These are phyloP conservation scores for Cheilosia vernalis DNA, from an alignment of 2,888 invertebrate species.

Conservation along the genomic window DNA sequence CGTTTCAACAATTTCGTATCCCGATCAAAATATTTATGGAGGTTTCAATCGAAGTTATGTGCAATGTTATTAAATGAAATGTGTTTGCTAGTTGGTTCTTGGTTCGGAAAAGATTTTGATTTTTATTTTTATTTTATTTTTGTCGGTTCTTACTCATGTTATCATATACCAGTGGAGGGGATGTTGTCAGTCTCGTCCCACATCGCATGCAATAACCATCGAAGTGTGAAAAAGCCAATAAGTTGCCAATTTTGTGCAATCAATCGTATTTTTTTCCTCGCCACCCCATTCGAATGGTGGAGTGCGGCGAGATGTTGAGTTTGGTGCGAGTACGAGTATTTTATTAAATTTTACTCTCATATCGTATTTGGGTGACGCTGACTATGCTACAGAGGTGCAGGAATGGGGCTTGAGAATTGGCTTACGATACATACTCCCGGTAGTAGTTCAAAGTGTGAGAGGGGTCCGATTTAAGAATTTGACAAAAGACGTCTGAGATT, in stretches of 20 bases:
- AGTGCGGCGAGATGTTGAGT: conserved; percentile 5
- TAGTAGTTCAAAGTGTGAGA: too few relatives aligned
- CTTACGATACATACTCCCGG: too few relatives aligned
- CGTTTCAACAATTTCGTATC: conserved; percentile 76
- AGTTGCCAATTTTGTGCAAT: conserved; percentile 77
- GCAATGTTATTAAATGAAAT: conserved; percentile 75
- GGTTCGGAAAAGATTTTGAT: conserved; percentile 62
- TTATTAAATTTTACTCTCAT: conserved; percentile 47
- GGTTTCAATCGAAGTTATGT: conserved; percentile 73
- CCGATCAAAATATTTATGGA: conserved; percentile 72
- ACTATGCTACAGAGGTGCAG: not conserved
- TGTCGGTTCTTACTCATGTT: too few relatives aligned
- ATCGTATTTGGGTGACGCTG: not conserved
- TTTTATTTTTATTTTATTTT: conserved; percentile 52
- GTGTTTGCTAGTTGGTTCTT: conserved; percentile 66
- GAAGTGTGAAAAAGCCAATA: conserved; percentile 76
- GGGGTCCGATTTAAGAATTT: too few relatives aligned
- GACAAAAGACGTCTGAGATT: too few relatives aligned
- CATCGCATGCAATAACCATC: conserved; percentile 58
- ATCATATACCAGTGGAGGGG: too few relatives aligned
- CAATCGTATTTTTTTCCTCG: conserved; percentile 76
- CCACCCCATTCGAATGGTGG: not conserved
- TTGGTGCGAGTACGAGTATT: conserved; percentile 8
- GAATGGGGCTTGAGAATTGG: not conserved
- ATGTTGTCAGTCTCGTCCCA: not conserved